Conservation (phyloP, 2,113 vertebrate species). For the Carollia perspicillata region DNA sequence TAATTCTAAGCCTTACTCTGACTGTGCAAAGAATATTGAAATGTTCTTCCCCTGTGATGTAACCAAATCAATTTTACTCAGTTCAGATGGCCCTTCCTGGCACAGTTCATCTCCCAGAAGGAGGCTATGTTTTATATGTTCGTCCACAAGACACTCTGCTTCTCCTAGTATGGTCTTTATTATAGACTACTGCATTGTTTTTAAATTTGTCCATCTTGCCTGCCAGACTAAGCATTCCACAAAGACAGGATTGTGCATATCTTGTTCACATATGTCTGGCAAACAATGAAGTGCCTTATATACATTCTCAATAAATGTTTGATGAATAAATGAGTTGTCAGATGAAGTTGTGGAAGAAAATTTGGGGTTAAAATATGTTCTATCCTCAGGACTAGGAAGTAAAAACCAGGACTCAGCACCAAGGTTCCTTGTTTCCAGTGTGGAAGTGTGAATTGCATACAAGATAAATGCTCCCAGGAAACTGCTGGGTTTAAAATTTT, state of each 20-base stretch:
- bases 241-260: not conserved
- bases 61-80: not conserved
- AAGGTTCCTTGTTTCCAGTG: not conserved
- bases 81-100: not conserved
- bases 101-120: not conserved
- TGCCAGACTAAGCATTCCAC: not conserved
- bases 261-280: not conserved
- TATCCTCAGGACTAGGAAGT: not conserved
- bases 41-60: not conserved
- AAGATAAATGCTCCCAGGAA: too few species aligned
- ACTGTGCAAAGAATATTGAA: not conserved
- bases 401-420: not conserved
- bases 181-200: not conserved
- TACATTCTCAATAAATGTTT: not conserved
- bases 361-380: not conserved
- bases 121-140: not conserved
- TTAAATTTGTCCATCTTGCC: not conserved
- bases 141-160: rapidly evolving
- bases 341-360: not conserved
- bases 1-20: not conserved
- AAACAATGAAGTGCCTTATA: not conserved
- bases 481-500: not conserved
- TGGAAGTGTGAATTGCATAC: not conserved
- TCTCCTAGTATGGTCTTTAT: not conserved
- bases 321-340: not conserved